Evolutionary conservation across 1,140 invertebrate species (phyloP).

Genomic region (Latrodectus geometricus): DNA sequence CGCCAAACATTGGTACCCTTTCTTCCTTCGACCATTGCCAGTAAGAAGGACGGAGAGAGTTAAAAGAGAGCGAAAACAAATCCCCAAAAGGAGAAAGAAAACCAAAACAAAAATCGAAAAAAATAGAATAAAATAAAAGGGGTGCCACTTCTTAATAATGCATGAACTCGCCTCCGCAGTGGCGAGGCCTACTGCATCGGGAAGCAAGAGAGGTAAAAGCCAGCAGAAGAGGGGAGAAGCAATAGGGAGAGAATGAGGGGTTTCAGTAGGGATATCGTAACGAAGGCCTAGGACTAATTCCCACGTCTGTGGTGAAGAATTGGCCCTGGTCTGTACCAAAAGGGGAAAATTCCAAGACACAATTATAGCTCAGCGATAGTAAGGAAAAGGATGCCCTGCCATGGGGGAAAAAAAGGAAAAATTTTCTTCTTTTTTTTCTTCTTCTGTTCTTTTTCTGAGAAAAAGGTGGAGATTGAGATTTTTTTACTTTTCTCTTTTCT

Average conservation of each 20-base stretch:
- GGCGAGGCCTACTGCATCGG: constrained; percentile 8
- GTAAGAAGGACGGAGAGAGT: neutral
- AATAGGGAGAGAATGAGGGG: neutral
- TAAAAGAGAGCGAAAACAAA: constrained; percentile 51
- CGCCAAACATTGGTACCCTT: constrained; percentile 40
- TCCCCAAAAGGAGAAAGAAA: constrained; percentile 25
- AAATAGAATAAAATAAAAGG: constrained; percentile 46
- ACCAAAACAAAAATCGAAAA: constrained; percentile 41
- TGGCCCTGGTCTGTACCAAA: constrained; percentile 23
- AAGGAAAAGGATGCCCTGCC: constrained; percentile 16
- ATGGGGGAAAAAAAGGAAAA: neutral
- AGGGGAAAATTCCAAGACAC: constrained; percentile 48
- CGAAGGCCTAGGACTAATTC: constrained; percentile 55
- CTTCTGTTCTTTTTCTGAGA: neutral
- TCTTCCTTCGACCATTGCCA: neutral
- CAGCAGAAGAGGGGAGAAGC: constrained; percentile 2
- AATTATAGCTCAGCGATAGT: constrained; percentile 28
- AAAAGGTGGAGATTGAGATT: constrained; percentile 37
- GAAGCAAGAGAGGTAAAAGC: neutral
- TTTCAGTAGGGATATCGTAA: constrained; percentile 34
- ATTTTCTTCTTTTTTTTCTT: neutral
- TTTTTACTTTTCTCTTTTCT: neutral
- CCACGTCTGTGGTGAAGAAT: constrained; percentile 47
- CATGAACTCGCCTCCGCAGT: constrained; percentile 50
- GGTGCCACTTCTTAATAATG: constrained; percentile 62